Percentiles rank a stretch among this genome's conserved stretches.
Evolutionary conservation across 2,797 vertebrate species (phyloP).

Genomic region (Tadarida brasiliensis): DNA sequence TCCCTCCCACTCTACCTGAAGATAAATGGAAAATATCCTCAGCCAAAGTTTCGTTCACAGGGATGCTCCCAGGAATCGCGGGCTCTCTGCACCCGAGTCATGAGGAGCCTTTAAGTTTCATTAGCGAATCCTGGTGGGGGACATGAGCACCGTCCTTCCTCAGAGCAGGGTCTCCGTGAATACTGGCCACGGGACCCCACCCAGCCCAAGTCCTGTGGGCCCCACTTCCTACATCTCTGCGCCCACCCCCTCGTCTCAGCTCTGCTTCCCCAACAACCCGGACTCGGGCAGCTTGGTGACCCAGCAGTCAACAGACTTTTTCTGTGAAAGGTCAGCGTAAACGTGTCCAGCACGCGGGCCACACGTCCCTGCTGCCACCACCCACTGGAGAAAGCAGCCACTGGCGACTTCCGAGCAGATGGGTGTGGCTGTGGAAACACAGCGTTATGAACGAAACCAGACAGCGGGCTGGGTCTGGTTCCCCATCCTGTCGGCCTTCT

Average conservation of each 20-base stretch:
- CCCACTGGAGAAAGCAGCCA: neutral
- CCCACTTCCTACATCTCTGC: too few species aligned
- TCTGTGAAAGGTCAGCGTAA: neutral
- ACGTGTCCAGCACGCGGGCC: accelerated
- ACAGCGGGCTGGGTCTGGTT: neutral
- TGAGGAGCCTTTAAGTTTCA: neutral
- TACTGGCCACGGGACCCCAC: too few species aligned
- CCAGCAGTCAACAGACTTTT: too few species aligned
- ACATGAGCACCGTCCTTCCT: neutral
- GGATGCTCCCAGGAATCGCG: neutral
- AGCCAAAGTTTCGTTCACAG: too few species aligned
- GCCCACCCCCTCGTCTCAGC: neutral
- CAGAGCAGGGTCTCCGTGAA: neutral
- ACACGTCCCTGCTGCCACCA: accelerated
- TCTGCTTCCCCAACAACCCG: neutral
- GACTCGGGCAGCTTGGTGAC: accelerated
- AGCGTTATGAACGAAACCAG: neutral
- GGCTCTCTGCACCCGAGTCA: neutral
- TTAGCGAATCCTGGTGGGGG: neutral
- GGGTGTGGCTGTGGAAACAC: neutral
- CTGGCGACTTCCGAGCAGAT: accelerated
- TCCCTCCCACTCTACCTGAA: too few species aligned
- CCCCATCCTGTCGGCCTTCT: too few species aligned
- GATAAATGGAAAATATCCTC: too few species aligned
- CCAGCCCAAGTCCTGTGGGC: accelerated